Conservation (phyloP, 2,113 vertebrate species). For the Sceloporus tristichus region DNA sequence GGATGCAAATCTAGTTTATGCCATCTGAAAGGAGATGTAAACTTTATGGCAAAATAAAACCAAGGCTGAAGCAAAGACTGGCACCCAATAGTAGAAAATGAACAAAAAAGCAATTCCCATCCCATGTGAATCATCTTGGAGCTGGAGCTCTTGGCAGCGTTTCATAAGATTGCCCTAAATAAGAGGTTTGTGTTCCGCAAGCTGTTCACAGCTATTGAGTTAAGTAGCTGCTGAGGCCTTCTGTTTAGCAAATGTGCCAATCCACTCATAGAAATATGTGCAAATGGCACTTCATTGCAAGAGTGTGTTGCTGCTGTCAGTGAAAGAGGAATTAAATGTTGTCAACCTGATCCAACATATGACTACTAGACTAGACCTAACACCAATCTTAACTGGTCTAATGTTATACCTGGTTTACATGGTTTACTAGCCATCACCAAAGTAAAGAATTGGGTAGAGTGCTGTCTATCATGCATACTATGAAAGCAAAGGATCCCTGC, state of each 20-base stretch:
- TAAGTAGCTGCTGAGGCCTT: constrained; percentile 45
- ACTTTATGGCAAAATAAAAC: background rate
- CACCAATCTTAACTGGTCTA: background rate
- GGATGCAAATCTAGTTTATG: fast-evolving
- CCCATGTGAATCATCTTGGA: constrained; percentile 32
- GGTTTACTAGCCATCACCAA: no score
- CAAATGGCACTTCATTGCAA: constrained; percentile 43
- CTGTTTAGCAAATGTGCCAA: constrained; percentile 58
- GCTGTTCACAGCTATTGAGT: constrained; percentile 56
- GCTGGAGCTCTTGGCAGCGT: constrained; percentile 59
- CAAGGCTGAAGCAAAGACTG: background rate
- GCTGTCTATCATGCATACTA: background rate
- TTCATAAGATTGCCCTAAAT: constrained; percentile 42
- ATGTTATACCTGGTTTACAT: background rate
- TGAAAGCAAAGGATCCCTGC: background rate
- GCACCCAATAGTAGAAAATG: background rate
- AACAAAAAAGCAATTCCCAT: constrained; percentile 20
- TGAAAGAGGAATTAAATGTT: constrained; percentile 49
- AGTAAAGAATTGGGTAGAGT: background rate
- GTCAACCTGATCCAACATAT: background rate
- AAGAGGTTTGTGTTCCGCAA: constrained; percentile 21
- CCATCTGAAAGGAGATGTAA: background rate
- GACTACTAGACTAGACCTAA: background rate
- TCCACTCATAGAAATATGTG: constrained; percentile 27
- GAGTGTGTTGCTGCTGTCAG: constrained; percentile 15